A percentile compares a stretch with the other conserved stretches of the same genome.
phyloP scores from a whole-genome alignment of 2,888 invertebrate genomes.

The Agelastica alni region DNA sequence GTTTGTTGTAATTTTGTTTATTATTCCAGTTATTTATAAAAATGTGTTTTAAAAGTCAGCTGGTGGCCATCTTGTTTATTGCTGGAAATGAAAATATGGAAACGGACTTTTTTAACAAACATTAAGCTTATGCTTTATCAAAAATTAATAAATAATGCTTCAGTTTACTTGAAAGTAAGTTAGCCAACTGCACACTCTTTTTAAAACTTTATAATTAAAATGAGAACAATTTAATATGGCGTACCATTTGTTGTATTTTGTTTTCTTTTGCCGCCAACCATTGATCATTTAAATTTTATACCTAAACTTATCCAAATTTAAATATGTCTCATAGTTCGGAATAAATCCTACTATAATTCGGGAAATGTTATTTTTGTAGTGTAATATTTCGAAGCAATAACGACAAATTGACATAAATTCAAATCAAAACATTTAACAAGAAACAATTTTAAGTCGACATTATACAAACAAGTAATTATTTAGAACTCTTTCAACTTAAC shows the following conservation, averaged over 20 bases:
- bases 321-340: too few species aligned
- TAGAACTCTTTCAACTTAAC: too few species aligned
- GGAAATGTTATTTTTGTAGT: too few species aligned
- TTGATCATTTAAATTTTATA: slow-evolving; percentile 18
- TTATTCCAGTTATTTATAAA: slow-evolving; percentile 22
- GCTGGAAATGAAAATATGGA: slow-evolving; percentile 53
- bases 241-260: slow-evolving; percentile 39
- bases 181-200: slow-evolving; percentile 14
- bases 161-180: slow-evolving; percentile 38
- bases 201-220: slow-evolving; percentile 12
- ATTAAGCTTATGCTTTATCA: slow-evolving; percentile 32
- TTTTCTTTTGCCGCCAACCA: slow-evolving; percentile 51
- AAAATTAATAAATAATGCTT: slow-evolving; percentile 37
- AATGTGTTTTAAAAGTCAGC: slow-evolving; percentile 46
- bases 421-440: too few species aligned
- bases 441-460: too few species aligned
- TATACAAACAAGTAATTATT: too few species aligned
- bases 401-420: too few species aligned
- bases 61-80: slow-evolving; percentile 56
- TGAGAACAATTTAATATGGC: slow-evolving; percentile 23
- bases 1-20: slow-evolving; percentile 28
- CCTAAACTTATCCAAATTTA: not conserved
- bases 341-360: too few species aligned
- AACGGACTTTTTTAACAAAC: slow-evolving; percentile 46
- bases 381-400: too few species aligned